Evolutionary conservation across 1,140 invertebrate genomes (phyloP).

Genomic region (Eupristina koningsbergeri): DNA sequence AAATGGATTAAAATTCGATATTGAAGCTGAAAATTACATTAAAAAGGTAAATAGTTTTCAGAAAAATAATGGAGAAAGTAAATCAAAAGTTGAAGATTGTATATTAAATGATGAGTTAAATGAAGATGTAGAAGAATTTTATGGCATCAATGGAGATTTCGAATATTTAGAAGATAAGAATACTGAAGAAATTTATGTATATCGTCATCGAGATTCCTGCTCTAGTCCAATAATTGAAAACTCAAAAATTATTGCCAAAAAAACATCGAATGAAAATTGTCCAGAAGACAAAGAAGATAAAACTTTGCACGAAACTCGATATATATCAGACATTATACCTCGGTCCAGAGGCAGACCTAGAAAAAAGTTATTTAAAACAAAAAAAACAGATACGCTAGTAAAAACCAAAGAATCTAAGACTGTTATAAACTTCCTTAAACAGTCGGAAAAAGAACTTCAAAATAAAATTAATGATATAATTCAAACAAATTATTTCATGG

Average conservation of each 20-base stretch:
- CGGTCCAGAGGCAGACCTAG: conserved; percentile 34
- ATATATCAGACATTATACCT: background rate
- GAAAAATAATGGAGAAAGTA: background rate
- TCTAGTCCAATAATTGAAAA: conserved; percentile 26
- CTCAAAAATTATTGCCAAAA: background rate
- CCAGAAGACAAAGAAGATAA: background rate
- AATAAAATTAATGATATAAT: conserved; percentile 64
- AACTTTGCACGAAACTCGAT: background rate
- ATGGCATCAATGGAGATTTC: conserved; percentile 36
- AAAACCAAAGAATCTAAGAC: conserved; percentile 74
- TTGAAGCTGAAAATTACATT: background rate
- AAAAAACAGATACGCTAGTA: background rate
- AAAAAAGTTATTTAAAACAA: conserved; percentile 33
- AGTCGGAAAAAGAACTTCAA: conserved; percentile 64
- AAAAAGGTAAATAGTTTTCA: background rate
- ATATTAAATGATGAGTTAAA: conserved; percentile 12
- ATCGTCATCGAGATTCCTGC: conserved; percentile 44
- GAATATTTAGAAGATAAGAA: conserved; percentile 35
- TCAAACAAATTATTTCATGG: conserved; percentile 62
- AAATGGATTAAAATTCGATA: background rate
- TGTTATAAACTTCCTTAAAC: background rate
- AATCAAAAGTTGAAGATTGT: background rate
- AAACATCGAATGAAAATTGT: background rate
- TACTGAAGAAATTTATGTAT: conserved; percentile 57
- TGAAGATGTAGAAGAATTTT: conserved; percentile 28